These are phyloP conservation scores for Halictus quadricinctus DNA, from an alignment of 2,888 invertebrate genomes.

Conservation along the genomic window DNA sequence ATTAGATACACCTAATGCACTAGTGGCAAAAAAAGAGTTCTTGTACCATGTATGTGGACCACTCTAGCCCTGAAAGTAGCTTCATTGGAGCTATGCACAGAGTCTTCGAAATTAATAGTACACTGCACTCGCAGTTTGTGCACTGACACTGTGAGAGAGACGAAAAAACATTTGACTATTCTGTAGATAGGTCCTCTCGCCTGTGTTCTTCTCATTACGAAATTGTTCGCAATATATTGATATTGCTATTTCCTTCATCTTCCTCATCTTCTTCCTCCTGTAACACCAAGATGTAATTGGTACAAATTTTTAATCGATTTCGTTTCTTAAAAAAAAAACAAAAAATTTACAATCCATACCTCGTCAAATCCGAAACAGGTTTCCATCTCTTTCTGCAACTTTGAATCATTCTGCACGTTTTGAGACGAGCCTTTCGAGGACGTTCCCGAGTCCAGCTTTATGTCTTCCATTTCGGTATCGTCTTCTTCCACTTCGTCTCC, in stretches of 20 bases:
- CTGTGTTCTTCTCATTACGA: conserved; percentile 77
- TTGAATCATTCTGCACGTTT: conserved; percentile 74
- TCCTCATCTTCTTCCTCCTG: conserved; percentile 80
- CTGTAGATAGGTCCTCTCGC: conserved; percentile 70
- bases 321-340: not conserved
- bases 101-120: conserved; percentile 59
- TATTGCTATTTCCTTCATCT: conserved; percentile 82
- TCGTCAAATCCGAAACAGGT: conserved; percentile 93
- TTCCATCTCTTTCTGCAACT: conserved; percentile 87
- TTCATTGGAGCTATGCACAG: conserved; percentile 58
- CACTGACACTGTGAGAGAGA: conserved; percentile 71
- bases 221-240: conserved; percentile 79
- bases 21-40: conserved; percentile 69
- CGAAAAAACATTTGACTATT: conserved; percentile 77
- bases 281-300: not conserved
- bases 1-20: conserved; percentile 76
- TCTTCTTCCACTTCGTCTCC: conserved; percentile 80
- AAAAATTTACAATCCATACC: conserved; percentile 79
- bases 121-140: conserved; percentile 60
- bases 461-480: conserved; percentile 76
- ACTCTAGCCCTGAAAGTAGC: conserved; percentile 49
- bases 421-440: conserved; percentile 72
- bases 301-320: not conserved
- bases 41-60: conserved; percentile 68
- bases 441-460: conserved; percentile 76